A percentile compares a stretch with the other conserved stretches of the same genome.
phyloP scores from a whole-genome alignment of 64 coral and sea anemone species.

The Trachythela sp. region DNA sequence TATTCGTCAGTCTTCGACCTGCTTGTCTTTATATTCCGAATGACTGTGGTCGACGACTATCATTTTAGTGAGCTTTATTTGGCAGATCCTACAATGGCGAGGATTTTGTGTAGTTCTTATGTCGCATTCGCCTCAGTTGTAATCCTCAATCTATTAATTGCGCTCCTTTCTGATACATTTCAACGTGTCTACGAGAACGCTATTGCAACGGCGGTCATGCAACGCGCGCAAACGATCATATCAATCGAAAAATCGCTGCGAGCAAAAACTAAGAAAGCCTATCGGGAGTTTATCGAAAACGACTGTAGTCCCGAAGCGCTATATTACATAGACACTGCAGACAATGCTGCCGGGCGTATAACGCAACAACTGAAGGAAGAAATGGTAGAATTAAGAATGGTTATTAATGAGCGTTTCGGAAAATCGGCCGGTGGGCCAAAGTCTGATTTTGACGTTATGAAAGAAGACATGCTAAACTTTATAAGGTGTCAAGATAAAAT shows the following conservation, averaged over 20 bases:
- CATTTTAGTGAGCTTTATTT: slow-evolving; percentile 39
- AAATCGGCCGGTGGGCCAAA: background rate
- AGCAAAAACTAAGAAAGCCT: background rate
- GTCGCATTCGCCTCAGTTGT: slow-evolving; percentile 60
- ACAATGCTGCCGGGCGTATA: background rate
- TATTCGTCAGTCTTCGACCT: slow-evolving; percentile 42
- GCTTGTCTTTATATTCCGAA: slow-evolving; percentile 46
- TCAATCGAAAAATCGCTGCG: background rate
- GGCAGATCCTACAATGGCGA: slow-evolving; percentile 55
- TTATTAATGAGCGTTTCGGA: background rate
- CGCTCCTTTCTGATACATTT: slow-evolving; percentile 73
- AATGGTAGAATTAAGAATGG: background rate
- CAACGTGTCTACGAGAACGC: slow-evolving; percentile 78
- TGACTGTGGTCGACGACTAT: slow-evolving; percentile 56
- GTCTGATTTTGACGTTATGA: background rate
- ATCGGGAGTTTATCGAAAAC: background rate
- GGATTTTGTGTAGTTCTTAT: slow-evolving; percentile 60
- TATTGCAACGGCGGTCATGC: slow-evolving; percentile 62
- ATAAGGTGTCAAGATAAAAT: background rate
- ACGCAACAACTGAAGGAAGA: background rate
- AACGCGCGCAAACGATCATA: slow-evolving; percentile 48
- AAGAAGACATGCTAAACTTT: background rate
- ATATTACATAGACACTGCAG: background rate
- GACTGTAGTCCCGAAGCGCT: background rate
- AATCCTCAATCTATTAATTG: slow-evolving; percentile 68